These are phyloP conservation scores for Galerucella pusilla DNA, from an alignment of 2,888 invertebrate genomes.

Conservation along the genomic window DNA sequence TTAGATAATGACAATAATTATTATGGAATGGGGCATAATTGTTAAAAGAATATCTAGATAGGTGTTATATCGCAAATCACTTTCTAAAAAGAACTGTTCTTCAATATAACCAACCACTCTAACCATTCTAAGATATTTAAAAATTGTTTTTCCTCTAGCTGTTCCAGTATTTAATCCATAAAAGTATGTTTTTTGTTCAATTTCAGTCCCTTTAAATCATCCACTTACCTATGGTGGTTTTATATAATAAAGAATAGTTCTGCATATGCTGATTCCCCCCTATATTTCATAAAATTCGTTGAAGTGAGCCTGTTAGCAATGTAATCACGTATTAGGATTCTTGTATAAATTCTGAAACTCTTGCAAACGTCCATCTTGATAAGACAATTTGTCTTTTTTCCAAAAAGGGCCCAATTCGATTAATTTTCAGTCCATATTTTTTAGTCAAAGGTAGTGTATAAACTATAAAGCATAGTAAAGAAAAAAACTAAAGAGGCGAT, in stretches of 20 bases:
- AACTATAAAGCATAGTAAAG: too few species aligned
- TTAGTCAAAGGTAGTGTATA: not conserved
- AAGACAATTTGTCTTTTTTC: slow-evolving; percentile 8
- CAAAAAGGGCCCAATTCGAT: slow-evolving; percentile 25
- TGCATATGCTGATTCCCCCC: slow-evolving; percentile 21
- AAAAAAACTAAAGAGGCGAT: too few species aligned
- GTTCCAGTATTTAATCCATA: too few species aligned
- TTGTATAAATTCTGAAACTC: slow-evolving; percentile 27
- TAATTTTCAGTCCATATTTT: slow-evolving; percentile 8
- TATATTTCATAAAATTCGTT: slow-evolving; percentile 27
- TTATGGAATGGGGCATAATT: slow-evolving; percentile 62
- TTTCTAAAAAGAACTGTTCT: slow-evolving; percentile 11
- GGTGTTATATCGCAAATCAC: slow-evolving; percentile 37
- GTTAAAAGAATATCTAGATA: slow-evolving; percentile 43
- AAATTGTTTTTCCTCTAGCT: not conserved
- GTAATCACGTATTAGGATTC: slow-evolving; percentile 22
- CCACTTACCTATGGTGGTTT: not conserved
- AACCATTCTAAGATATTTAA: not conserved
- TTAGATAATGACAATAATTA: slow-evolving; percentile 62
- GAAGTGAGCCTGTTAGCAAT: slow-evolving; percentile 30
- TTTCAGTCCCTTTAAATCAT: too few species aligned
- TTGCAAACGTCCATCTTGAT: slow-evolving; percentile 13
- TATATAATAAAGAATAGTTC: not conserved
- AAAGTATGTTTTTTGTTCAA: too few species aligned
- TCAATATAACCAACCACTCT: not conserved